Conservation (phyloP, 2,888 invertebrate species). For the Vannuccia rotundouncinata region DNA sequence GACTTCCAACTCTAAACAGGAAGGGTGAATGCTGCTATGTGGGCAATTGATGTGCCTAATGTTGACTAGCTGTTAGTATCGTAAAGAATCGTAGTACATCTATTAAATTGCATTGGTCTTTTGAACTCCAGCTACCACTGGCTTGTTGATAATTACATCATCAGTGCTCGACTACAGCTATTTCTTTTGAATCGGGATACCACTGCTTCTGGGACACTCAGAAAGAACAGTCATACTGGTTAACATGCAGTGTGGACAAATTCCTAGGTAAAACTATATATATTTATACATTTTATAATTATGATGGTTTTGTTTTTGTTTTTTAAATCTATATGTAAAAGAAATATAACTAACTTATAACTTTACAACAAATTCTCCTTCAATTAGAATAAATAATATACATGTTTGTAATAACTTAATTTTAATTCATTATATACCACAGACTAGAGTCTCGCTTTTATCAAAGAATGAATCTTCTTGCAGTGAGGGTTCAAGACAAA, state of each 20-base stretch:
- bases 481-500: not conserved
- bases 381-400: not conserved
- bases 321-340: not conserved
- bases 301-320: not conserved
- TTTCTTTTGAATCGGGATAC: not conserved
- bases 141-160: not conserved
- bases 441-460: not conserved
- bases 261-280: not conserved
- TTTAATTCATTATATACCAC: no score
- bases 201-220: not conserved
- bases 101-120: not conserved
- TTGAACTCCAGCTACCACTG: not conserved
- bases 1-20: not conserved
- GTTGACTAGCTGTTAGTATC: not conserved
- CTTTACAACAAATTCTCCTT: no score
- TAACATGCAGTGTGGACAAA: not conserved
- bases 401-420: not conserved
- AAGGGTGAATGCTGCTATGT: not conserved
- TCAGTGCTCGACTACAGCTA: not conserved
- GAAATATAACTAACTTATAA: no score
- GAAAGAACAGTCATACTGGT: not conserved
- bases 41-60: not conserved
- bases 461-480: not conserved
- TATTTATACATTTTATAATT: not conserved
- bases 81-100: not conserved